Conservation (phyloP, 2,113 vertebrate genomes). For the Sorex fumeus region DNA sequence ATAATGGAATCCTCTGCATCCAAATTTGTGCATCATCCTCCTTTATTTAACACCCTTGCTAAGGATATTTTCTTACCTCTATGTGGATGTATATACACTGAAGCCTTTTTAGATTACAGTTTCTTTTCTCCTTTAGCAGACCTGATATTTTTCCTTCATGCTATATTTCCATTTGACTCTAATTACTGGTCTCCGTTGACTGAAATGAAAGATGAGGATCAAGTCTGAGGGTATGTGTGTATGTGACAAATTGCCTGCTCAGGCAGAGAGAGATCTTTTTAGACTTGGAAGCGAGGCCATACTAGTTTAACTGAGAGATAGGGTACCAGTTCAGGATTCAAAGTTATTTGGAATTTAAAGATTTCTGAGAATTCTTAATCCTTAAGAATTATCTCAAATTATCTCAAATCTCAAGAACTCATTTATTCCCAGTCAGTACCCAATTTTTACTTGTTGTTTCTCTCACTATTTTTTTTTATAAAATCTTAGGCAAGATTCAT, state of each 20-base stretch:
- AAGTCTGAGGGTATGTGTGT: background rate
- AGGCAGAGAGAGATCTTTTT: no score
- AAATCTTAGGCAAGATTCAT: background rate
- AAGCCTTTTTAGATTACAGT: background rate
- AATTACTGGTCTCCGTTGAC: background rate
- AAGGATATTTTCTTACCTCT: background rate
- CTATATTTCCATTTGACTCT: background rate
- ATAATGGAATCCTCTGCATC: background rate
- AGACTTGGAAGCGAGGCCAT: background rate
- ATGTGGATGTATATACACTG: accelerated
- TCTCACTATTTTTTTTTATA: background rate
- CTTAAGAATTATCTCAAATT: accelerated
- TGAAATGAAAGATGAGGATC: background rate
- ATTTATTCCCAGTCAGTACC: background rate
- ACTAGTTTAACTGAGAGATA: background rate
- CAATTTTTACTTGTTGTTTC: background rate
- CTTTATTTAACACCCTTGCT: background rate
- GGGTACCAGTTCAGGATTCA: background rate
- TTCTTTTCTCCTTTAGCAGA: background rate
- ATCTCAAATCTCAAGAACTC: background rate
- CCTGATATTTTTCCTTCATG: background rate
- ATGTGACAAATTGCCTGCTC: no score
- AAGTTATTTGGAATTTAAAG: background rate
- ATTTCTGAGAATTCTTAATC: background rate
- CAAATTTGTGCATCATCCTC: background rate